Evolutionary conservation across 1,140 invertebrate species (phyloP), one percentile per base, ranked within the genome.

Genomic region (Ceratina japonica): DNA sequence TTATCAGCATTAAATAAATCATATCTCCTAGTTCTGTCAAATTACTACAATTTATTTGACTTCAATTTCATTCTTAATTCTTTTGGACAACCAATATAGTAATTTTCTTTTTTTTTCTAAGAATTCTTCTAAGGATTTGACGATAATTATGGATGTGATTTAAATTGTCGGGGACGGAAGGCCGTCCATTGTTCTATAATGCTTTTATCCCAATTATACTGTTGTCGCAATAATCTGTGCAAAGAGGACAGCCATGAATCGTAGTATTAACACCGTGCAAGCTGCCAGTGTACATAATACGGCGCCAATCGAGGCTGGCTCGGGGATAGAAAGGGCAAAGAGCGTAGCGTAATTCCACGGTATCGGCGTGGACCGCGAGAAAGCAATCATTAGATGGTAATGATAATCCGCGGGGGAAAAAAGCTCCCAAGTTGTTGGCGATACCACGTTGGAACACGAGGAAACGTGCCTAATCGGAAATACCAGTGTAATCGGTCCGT

Each of bases 151-250:
- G 27, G 27, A 31, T 31, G 27, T 31, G 27, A 31, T 31, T 31
- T 31, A 31, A 31, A 44, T 44, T 44, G 37, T 44, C 2, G 0
- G 37, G 10, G 37, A 44, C 37, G 10, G 37, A 44, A 44, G 37
- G 37, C 27, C 31, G 31, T 20, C 37, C 10, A 49, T 49, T 49
- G 20, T 51, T 66, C 80, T 75, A 76, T 88, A 86, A 88, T 85
- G 88, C 86, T 85, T 89, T 82, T 85, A 88, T 88, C 82, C 80
- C 87, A 85, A 88, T 88, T 87, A 75, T 54, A 61, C 79, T 58
- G 69, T 79, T 56, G 62, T 54, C 58, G 70, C 44, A 24, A 56
- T 62, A 70, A 65, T 59, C 62, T 75, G 24, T 61, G 7, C 20
- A 16, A 20, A 24, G 56, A 31, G 64, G 61, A 31, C 31, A 24